phyloP scores from a whole-genome alignment of 2,888 invertebrate species.

The Drosophila kokeensis region DNA sequence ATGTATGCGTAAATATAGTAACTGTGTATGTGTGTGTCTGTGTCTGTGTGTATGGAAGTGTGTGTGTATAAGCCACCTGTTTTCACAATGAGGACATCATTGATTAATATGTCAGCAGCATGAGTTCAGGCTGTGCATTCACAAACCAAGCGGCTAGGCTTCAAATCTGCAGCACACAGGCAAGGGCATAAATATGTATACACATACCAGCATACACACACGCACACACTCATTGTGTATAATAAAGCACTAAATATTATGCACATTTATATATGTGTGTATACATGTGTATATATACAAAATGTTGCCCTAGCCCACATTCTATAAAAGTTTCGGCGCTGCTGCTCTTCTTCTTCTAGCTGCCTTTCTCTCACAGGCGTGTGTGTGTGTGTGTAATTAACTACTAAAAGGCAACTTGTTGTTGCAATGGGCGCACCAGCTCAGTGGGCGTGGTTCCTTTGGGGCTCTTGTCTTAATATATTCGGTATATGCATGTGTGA shows the following conservation, averaged over 20 bases:
- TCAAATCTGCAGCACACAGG: slow-evolving; percentile 44
- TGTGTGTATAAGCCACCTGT: slow-evolving; percentile 72
- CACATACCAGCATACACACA: slow-evolving; percentile 3
- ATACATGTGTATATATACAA: background rate
- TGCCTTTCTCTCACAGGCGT: slow-evolving; percentile 11
- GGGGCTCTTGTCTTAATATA: slow-evolving; percentile 44
- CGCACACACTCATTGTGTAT: slow-evolving; percentile 21
- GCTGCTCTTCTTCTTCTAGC: slow-evolving; percentile 19
- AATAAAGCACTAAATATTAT: slow-evolving; percentile 27
- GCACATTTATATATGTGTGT: slow-evolving; percentile 11
- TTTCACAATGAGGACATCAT: slow-evolving; percentile 82
- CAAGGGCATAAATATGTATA: slow-evolving; percentile 38
- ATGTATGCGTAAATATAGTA: slow-evolving; percentile 21
- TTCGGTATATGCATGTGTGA: slow-evolving; percentile 17
- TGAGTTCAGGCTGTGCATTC: slow-evolving; percentile 59
- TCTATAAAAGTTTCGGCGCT: slow-evolving; percentile 55
- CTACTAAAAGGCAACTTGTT: slow-evolving; percentile 79
- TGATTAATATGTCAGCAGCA: slow-evolving; percentile 76
- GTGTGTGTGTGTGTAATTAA: slow-evolving; percentile 54
- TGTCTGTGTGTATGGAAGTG: slow-evolving; percentile 12
- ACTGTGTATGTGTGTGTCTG: slow-evolving; percentile 30
- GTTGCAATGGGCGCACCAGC: slow-evolving; percentile 65
- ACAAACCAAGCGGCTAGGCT: slow-evolving; percentile 47
- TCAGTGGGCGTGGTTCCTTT: slow-evolving; percentile 57
- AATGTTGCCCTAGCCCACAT: slow-evolving; percentile 62